phyloP scores from a whole-genome alignment of 2,888 invertebrate genomes.

The Pseudococcus longispinus region DNA sequence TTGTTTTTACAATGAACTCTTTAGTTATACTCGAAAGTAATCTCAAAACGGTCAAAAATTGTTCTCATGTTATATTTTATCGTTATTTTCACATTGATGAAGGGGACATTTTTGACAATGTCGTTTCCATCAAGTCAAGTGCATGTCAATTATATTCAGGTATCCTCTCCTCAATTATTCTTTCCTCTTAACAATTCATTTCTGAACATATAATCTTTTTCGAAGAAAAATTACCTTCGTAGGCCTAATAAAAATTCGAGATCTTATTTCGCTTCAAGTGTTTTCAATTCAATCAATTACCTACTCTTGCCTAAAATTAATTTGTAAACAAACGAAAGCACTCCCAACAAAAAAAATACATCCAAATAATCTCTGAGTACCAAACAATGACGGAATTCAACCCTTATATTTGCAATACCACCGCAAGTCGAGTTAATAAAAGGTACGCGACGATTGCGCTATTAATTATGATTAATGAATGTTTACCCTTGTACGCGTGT shows the following conservation, averaged over 20 bases:
- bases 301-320: too few species aligned
- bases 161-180: too few species aligned
- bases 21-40: too few species aligned
- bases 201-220: not conserved
- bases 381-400: not conserved
- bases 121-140: too few species aligned
- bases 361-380: not conserved
- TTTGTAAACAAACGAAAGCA: not conserved
- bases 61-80: too few species aligned
- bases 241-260: not conserved
- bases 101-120: not conserved
- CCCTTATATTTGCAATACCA: not conserved
- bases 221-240: not conserved
- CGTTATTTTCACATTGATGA: too few species aligned
- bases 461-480: constrained; percentile 28
- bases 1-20: too few species aligned
- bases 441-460: not conserved
- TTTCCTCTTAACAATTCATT: too few species aligned
- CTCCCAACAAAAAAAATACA: not conserved
- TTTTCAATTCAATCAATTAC: too few species aligned
- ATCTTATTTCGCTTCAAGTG: not conserved
- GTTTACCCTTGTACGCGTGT: constrained; percentile 14
- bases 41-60: too few species aligned
- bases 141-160: too few species aligned
- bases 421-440: not conserved